Base-by-base conservation (phyloP, 2,797 vertebrate species). In the Phrynocephalus vlangalii region DNA sequence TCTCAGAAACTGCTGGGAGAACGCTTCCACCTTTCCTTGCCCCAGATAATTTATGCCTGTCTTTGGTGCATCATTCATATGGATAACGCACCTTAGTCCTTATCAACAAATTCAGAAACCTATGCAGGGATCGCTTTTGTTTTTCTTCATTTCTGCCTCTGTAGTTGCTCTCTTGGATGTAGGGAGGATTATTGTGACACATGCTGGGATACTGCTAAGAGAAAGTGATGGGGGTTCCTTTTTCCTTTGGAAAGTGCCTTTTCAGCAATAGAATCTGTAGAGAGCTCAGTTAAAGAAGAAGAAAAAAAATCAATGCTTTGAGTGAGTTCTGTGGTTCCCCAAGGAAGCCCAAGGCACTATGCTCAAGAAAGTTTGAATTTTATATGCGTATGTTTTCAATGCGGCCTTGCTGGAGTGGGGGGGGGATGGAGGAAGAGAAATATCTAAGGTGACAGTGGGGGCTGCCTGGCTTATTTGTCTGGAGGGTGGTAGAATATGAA, bases 1-100 rank as follows among this genome's bases (percentile, higher is more conserved):
- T 83, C 68, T 83, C 48, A 83, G 22, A 72, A 71, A 13, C 18
- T 86, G 67, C 67, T 70, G 38, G 33, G n/a, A 83, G 48, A 56
- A 83, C 26, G 10, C 11, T 20, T n/a, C 16, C 26, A 44, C 6
- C 7, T n/a, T 60, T 70, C 30, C 6, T 30, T 66, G 60, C 18
- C n/a, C 20, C 56, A 67, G 28, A 33, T 82, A 15, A 30, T 82
- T 13, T n/a, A 11, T n/a, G 33, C 33, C 22, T 48, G 16, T 26
- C 81, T 44, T 22, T 83, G 6, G 38, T 48, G 11, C 24, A 83
- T 38, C 67, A 24, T 79, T 67, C 24, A 66, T 30, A n/a, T 48
- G 38, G 3, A 38, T n/a, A 38, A 73, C 68, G 38, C 8, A 15
- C 13, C 26, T 38, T 76, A 83, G 26, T 16, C 26, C 20, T 50